These are phyloP conservation scores for Spermophilus dauricus DNA, from an alignment of 2,113 vertebrate genomes.

Conservation along the genomic window DNA sequence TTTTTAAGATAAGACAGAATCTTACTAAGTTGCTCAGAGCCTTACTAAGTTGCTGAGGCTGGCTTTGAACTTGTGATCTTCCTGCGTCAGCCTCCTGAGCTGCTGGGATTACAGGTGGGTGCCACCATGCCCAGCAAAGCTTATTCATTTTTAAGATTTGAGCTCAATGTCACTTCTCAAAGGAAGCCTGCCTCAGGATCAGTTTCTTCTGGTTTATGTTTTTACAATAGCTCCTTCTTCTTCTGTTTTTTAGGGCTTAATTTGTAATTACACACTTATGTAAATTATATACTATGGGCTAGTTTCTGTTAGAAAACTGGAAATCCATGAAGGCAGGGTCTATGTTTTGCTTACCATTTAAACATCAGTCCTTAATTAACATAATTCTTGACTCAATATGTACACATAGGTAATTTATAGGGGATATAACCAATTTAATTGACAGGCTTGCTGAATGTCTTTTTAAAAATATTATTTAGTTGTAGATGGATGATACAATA, in stretches of 20 bases:
- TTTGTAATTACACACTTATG: neutral
- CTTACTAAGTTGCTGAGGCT: too few species aligned
- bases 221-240: neutral
- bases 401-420: neutral
- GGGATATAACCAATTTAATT: constrained; percentile 23
- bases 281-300: constrained; percentile 14
- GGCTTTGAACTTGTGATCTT: too few species aligned
- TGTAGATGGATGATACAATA: too few species aligned
- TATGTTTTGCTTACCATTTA: neutral
- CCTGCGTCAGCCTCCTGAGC: too few species aligned
- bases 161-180: neutral
- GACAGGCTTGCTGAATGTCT: neutral
- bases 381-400: neutral
- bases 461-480: neutral
- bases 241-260: constrained; percentile 28
- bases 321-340: neutral
- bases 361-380: neutral
- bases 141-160: neutral
- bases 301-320: constrained; percentile 13
- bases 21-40: too few species aligned
- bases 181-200: neutral
- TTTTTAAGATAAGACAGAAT: too few species aligned
- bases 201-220: constrained; percentile 11
- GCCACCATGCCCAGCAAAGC: too few species aligned
- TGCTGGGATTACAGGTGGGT: too few species aligned